Percentiles rank a stretch among this genome's conserved stretches.
Conservation (phyloP, 1,140 invertebrate genomes). For the Batillaria attramentaria region DNA sequence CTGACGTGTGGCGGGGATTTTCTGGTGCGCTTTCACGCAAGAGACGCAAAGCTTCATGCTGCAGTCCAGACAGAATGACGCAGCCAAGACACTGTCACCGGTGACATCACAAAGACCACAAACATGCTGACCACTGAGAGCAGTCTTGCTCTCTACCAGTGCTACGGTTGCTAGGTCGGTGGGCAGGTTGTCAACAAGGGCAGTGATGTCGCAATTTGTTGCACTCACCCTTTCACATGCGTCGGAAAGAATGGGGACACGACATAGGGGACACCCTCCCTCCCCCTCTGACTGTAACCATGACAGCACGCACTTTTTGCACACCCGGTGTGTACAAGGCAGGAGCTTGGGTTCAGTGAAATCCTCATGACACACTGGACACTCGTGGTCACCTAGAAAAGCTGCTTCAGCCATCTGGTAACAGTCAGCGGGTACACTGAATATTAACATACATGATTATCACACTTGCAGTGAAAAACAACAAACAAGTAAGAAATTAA, state of each 20-base stretch:
- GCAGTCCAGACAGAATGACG: constrained; percentile 7
- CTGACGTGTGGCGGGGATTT: background rate
- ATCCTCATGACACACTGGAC: constrained; percentile 17
- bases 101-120: background rate
- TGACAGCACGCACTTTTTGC: background rate
- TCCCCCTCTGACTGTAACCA: background rate
- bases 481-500: too few species aligned
- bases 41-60: background rate
- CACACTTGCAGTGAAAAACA: too few species aligned
- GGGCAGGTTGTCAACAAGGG: background rate
- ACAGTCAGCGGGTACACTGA: too few species aligned
- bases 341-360: constrained; percentile 15
- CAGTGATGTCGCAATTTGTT: background rate
- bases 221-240: background rate
- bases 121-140: background rate
- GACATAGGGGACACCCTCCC: constrained; percentile 14
- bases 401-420: too few species aligned
- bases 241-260: background rate
- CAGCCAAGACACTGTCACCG: background rate
- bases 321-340: constrained; percentile 13
- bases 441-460: too few species aligned
- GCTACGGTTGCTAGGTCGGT: background rate
- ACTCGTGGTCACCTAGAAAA: background rate
- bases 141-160: background rate
- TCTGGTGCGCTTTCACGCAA: background rate